Percentiles rank a stretch among this genome's conserved stretches.
Conservation (phyloP, 2,797 vertebrate genomes). For the Balearica regulorum region DNA sequence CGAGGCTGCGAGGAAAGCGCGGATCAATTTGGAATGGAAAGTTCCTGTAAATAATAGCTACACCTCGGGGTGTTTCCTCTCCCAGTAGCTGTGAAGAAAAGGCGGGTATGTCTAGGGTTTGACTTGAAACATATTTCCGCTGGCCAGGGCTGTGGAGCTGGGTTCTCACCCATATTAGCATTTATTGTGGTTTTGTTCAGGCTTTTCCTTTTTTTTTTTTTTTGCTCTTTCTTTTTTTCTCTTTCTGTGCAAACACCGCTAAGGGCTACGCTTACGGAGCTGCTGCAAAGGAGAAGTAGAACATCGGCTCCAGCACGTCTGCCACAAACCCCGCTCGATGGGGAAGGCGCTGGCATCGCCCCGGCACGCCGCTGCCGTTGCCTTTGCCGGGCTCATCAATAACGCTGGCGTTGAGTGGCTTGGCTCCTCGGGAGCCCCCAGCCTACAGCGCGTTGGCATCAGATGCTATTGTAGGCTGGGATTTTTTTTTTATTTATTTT, state of each 20-base stretch:
- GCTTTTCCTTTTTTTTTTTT: not conserved
- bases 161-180: not conserved
- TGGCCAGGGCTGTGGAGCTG: not conserved
- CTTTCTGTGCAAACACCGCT: not conserved
- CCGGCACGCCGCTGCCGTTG: not conserved
- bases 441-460: not conserved
- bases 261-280: accelerated
- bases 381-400: not conserved
- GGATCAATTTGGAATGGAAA: not conserved
- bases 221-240: not conserved
- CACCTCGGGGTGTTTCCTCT: constrained; percentile 33
- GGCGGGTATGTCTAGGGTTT: not conserved
- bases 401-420: not conserved
- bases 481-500: not conserved
- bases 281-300: not conserved
- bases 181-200: constrained; percentile 23
- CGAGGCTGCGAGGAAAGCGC: accelerated
- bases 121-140: not conserved
- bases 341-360: not conserved
- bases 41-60: not conserved
- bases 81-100: not conserved
- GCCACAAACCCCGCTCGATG: not conserved
- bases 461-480: not conserved
- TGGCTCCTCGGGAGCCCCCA: not conserved
- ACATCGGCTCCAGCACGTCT: not conserved